Evolutionary conservation across 2,113 vertebrate genomes (phyloP).

Genomic region (Pedetes capensis): DNA sequence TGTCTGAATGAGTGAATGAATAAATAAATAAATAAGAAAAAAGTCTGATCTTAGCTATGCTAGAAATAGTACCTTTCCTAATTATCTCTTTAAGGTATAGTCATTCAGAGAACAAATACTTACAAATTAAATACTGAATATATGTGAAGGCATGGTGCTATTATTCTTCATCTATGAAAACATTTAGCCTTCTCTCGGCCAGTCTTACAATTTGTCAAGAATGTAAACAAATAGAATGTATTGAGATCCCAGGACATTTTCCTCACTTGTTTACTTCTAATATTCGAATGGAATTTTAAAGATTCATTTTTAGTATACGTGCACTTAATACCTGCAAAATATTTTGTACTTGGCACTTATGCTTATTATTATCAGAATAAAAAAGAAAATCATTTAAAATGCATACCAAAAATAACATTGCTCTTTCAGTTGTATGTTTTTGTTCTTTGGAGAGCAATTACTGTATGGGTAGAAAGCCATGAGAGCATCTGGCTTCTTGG

Average conservation of each 20-base stretch:
- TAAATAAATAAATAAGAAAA: no score
- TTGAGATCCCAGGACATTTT: neutral
- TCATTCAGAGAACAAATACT: neutral
- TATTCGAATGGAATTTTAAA: neutral
- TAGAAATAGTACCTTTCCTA: neutral
- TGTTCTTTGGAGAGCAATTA: conserved; percentile 62
- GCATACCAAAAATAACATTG: neutral
- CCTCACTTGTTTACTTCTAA: neutral
- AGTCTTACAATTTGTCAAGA: neutral
- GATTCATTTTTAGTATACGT: neutral
- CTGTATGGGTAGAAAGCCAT: conserved; percentile 48
- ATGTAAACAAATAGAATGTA: neutral
- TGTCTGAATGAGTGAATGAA: no score
- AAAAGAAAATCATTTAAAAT: conserved; percentile 35
- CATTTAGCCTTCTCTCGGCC: neutral
- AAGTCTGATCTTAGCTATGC: no score
- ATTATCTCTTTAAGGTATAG: neutral
- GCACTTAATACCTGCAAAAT: neutral
- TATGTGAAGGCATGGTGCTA: neutral
- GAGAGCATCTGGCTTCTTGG: conserved; percentile 76
- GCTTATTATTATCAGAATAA: neutral
- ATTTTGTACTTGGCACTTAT: neutral
- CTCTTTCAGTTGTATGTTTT: conserved; percentile 37
- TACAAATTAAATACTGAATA: neutral
- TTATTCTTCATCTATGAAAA: neutral